phyloP scores from a whole-genome alignment of 2,113 vertebrate genomes.

The Alosa alosa region DNA sequence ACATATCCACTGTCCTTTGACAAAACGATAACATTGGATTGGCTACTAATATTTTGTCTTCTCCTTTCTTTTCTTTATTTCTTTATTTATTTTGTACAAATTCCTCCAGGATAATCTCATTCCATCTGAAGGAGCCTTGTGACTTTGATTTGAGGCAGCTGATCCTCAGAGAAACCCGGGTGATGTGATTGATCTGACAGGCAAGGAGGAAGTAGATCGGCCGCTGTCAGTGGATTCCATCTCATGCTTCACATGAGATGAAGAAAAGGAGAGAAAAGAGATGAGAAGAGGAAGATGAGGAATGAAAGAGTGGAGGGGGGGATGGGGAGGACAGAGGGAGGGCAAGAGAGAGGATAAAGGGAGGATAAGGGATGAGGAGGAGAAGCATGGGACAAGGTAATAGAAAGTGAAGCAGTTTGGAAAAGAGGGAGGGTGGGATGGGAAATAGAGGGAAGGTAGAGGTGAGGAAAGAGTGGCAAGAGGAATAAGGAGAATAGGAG shows the following conservation, averaged over 20 bases:
- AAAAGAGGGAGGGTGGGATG: neutral
- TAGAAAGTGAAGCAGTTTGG: neutral
- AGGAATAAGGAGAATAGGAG: neutral
- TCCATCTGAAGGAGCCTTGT: neutral
- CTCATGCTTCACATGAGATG: neutral
- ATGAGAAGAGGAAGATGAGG: too few species aligned
- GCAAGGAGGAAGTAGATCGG: neutral
- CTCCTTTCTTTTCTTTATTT: neutral
- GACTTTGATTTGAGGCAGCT: neutral
- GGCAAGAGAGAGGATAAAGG: neutral
- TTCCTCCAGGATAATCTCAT: neutral
- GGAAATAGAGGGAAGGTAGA: neutral
- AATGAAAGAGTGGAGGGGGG: neutral
- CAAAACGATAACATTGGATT: neutral
- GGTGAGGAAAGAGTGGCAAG: neutral
- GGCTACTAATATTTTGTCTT: too few species aligned
- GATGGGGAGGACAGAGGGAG: neutral
- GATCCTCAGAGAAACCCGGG: neutral
- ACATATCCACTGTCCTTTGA: neutral
- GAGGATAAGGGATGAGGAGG: neutral
- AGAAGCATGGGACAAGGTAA: neutral
- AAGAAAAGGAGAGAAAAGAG: neutral
- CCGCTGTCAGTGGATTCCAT: neutral
- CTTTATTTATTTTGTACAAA: neutral
- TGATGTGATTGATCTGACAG: conserved; percentile 2